A percentile compares a stretch with the other conserved stretches of the same genome.
phyloP scores from a whole-genome alignment of 2,888 invertebrate genomes.

The Automeris io region DNA sequence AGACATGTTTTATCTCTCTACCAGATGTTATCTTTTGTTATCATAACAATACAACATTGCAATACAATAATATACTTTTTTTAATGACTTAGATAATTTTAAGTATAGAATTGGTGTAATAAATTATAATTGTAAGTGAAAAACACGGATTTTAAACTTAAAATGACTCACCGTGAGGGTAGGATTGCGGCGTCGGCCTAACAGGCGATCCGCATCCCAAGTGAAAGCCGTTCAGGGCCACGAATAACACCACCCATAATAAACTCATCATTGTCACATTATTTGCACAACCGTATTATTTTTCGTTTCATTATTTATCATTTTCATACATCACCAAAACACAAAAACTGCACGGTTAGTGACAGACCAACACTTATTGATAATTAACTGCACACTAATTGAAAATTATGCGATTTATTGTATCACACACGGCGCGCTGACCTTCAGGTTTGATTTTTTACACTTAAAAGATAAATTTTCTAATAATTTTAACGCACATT shows the following conservation, averaged over 20 bases:
- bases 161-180: conserved; percentile 69
- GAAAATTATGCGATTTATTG: conserved; percentile 39
- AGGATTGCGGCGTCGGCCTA: conserved; percentile 63
- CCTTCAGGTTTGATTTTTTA: conserved; percentile 37
- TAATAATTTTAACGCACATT: conserved; percentile 61
- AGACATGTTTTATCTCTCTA: conserved; percentile 6
- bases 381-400: conserved; percentile 40
- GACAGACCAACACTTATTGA: conserved; percentile 54
- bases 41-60: not conserved
- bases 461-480: conserved; percentile 45
- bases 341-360: conserved; percentile 73
- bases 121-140: conserved; percentile 9
- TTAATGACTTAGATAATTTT: not conserved
- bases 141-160: conserved; percentile 36
- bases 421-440: conserved; percentile 42
- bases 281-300: conserved; percentile 67
- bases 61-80: not conserved
- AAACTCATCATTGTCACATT: conserved; percentile 68
- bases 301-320: conserved; percentile 70
- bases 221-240: conserved; percentile 63
- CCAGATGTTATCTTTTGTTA: conserved; percentile 7
- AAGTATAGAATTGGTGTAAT: not conserved
- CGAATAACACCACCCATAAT: conserved; percentile 69
- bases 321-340: conserved; percentile 69
- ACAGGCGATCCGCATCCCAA: conserved; percentile 63